A percentile compares a stretch with the other conserved stretches of the same genome.
Evolutionary conservation across 2,797 vertebrate genomes (phyloP).

Genomic region (Danio aesculapii): DNA sequence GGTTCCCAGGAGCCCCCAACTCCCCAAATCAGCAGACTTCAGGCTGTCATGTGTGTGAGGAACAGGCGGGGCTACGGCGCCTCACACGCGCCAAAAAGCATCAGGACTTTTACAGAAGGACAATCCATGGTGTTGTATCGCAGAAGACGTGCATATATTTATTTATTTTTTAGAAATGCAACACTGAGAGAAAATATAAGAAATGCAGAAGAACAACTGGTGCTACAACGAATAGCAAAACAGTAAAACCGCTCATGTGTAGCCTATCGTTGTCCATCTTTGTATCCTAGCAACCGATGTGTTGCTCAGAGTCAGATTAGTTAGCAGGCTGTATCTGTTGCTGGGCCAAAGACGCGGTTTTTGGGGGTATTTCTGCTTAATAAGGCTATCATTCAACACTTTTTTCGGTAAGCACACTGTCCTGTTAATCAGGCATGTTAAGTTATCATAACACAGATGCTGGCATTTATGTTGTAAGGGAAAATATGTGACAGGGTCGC

Average conservation of each 20-base stretch:
- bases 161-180: background rate
- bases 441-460: background rate
- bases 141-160: too few species aligned
- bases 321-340: slow-evolving; percentile 3
- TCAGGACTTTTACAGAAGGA: background rate
- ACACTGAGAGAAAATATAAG: background rate
- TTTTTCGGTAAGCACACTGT: background rate
- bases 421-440: background rate
- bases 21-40: background rate
- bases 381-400: background rate
- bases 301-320: background rate
- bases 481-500: background rate
- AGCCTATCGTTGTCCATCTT: background rate
- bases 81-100: slow-evolving; percentile 22
- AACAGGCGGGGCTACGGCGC: slow-evolving; percentile 31
- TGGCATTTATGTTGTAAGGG: background rate
- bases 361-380: background rate
- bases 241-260: background rate
- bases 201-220: background rate
- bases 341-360: background rate
- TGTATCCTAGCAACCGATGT: slow-evolving; percentile 46
- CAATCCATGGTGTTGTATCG: background rate
- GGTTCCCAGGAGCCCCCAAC: background rate
- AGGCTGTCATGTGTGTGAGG: slow-evolving; percentile 15
- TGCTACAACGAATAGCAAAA: background rate